phyloP scores from a whole-genome alignment of 2,113 vertebrate genomes.

The Thunnus maccoyii region DNA sequence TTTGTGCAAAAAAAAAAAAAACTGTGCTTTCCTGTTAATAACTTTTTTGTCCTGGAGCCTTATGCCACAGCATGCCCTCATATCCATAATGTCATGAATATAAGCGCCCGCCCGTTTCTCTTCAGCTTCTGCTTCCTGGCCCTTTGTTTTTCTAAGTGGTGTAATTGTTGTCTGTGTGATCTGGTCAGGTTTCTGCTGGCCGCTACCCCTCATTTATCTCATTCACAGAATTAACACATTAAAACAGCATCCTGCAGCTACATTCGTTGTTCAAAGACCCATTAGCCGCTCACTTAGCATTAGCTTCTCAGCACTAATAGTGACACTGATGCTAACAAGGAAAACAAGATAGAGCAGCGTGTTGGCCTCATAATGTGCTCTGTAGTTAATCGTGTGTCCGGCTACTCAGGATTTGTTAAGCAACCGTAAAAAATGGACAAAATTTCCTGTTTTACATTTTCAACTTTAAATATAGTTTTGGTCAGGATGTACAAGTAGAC shows the following conservation, averaged over 20 bases:
- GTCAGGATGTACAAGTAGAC: background rate
- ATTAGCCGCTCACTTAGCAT: slow-evolving; percentile 58
- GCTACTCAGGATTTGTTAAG: background rate
- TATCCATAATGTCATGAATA: slow-evolving; percentile 17
- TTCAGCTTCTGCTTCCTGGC: slow-evolving; percentile 47
- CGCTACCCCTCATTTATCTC: slow-evolving; percentile 61
- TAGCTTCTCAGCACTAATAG: slow-evolving; percentile 40
- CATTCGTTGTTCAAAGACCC: slow-evolving; percentile 54
- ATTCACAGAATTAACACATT: slow-evolving; percentile 69
- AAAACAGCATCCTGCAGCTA: slow-evolving; percentile 65
- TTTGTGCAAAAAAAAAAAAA: background rate
- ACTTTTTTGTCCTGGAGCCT: background rate
- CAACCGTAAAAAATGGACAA: background rate
- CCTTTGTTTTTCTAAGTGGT: slow-evolving; percentile 51
- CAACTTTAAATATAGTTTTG: background rate
- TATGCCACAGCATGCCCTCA: background rate
- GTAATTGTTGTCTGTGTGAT: slow-evolving; percentile 65
- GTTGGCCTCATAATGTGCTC: background rate
- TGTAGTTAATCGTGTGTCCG: background rate
- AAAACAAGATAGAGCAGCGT: background rate
- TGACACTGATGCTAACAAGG: slow-evolving; percentile 15
- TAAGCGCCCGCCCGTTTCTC: slow-evolving; percentile 7
- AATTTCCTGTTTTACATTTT: background rate
- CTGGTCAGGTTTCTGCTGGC: slow-evolving; percentile 54
- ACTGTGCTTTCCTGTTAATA: background rate